phyloP scores from a whole-genome alignment of 2,113 vertebrate genomes.

The Psittacara wagleri region DNA sequence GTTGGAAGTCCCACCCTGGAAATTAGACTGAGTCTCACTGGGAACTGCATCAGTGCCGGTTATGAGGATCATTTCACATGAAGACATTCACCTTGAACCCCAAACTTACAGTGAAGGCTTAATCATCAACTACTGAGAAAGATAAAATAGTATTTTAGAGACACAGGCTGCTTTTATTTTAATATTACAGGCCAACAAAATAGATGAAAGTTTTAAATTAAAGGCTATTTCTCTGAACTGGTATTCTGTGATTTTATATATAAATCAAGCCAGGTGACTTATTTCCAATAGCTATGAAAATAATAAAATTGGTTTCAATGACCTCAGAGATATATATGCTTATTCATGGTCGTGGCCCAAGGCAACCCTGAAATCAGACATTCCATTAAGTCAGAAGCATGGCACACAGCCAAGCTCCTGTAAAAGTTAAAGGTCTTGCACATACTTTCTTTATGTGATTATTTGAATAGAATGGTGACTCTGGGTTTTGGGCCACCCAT shows the following conservation, averaged over 20 bases:
- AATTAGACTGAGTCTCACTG: neutral
- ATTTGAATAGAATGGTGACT: slow-evolving; percentile 40
- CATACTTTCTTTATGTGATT: slow-evolving; percentile 36
- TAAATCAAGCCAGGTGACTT: slow-evolving; percentile 26
- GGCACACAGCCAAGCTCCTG: slow-evolving; percentile 27
- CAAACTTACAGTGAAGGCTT: neutral
- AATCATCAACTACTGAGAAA: neutral
- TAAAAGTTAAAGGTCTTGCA: slow-evolving; percentile 50
- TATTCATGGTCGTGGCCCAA: slow-evolving; percentile 23
- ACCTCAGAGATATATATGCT: slow-evolving; percentile 26
- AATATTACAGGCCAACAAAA: neutral
- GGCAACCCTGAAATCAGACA: slow-evolving; percentile 34
- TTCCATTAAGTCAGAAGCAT: slow-evolving; percentile 22
- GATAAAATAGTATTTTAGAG: neutral
- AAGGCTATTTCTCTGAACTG: neutral
- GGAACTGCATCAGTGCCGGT: neutral
- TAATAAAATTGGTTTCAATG: slow-evolving; percentile 41
- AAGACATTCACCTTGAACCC: neutral
- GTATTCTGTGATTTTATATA: neutral
- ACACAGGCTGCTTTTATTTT: neutral
- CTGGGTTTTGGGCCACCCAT: slow-evolving; percentile 49
- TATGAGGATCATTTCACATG: neutral
- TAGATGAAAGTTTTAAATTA: slow-evolving; percentile 12
- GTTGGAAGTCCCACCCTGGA: neutral
- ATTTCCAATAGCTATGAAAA: slow-evolving; percentile 28